Base-by-base conservation (phyloP, 2,113 vertebrate species). In the Ploceus nigricollis region DNA sequence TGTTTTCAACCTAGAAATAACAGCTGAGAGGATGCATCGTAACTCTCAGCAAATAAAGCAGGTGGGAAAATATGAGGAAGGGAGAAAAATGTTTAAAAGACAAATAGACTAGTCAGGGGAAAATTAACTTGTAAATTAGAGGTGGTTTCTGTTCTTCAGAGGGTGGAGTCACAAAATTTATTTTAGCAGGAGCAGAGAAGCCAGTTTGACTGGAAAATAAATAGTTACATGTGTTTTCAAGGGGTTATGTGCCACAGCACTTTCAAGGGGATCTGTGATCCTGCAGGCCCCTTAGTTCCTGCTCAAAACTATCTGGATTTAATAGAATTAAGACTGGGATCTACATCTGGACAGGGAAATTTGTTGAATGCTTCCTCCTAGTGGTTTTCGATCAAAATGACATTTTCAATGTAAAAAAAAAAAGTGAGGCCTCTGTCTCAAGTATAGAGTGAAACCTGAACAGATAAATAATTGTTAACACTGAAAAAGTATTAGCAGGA, bases 361-460 rank as follows among this genome's bases (percentile, higher is more conserved):
- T 96, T 97, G 93, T 96, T 96, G 93, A 97, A 96, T 91, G 76
- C 93, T 90, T 97, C 96, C 96, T 93, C 94, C 95, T 97, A 97
- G 96, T 87, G 96, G 95, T 64, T 93, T 93, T 88, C 3, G 5
- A 65, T 81, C 85, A 96, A 93, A 96, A 95, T 56, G 51, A 83
- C 92, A 90, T 21, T 54, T 13, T 31, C 54, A 42, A 60, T 6
- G 4, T 19, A 3, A 0, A 45, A 22, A 13, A 23, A 22, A n/a
- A 35, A 31, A 15, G 4, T 13, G 8, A 4, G 7, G 1, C 5
- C 6, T 73, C 10, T 50, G 2, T 37, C 27, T 60, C 13, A 63
- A 6, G 8, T 42, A 14, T 0, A 37, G 21, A 28, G 6, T 19
- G 17, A 85, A 71, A 61, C 19, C 4, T 61, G 45, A 76, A 64